Base-by-base conservation (phyloP, 1,140 invertebrate species). In the Drosophila sp. region DNA sequence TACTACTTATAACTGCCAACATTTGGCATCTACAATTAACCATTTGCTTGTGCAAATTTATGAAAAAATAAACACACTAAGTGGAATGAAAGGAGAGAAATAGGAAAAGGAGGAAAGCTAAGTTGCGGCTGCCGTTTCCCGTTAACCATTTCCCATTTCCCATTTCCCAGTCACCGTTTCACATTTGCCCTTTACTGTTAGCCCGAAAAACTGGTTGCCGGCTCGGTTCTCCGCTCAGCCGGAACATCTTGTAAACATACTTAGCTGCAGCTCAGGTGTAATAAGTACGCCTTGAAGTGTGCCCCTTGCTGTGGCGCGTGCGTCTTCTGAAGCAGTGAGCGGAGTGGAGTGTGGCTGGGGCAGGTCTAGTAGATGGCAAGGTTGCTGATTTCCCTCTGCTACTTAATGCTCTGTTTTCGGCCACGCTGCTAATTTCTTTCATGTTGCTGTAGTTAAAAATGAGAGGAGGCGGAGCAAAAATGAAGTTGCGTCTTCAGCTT, bases 181-280 rank as follows among this genome's bases (percentile, higher is more conserved):
- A 43, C 7, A 41, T 46, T 61, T 61, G 29, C 43, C 16, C 41
- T 48, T 53, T 16, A 9, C 50, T 48, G 18, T 62, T 62, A 57
- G 56, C 43, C 43, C 43, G n/a, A 9, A 45, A 45, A 45, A 13
- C n/a, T 38, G n/a, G 9, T n/a, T 13, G n/a, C 14, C 5, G 21
- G 18, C 16, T 62, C 36, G 40, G 16, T 14, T 14, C 53, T 50
- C 50, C 69, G 78, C 73, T 76, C 64, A 80, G 74, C 62, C 67
- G 62, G 63, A 87, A 87, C 82, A 82, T 87, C 82, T 87, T 87
- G 82, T 87, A 87, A 87, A 87, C 82, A 87, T 87, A 87, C 82
- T 87, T 87, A 87, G 83, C 78, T 89, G 82, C 82, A 87, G 83
- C 82, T 87, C 82, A 87, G 82, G 82, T 87, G 82, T 87, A 87